These are phyloP conservation scores for Albula glossodonta DNA, from an alignment of 2,113 vertebrate species.

Conservation along the genomic window DNA sequence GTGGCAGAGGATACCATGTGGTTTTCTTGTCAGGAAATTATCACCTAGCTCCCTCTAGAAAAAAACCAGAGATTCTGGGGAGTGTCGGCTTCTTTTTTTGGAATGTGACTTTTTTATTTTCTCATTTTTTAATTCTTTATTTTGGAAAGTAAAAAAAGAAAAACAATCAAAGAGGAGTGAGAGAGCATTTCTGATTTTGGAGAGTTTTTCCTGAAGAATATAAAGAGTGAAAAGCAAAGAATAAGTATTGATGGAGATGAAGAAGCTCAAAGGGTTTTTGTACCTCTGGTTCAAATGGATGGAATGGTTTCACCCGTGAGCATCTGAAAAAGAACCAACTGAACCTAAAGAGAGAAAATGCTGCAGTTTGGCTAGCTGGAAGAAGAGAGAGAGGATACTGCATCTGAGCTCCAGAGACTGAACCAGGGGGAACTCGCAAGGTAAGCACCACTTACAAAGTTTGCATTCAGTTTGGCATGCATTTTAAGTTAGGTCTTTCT, in stretches of 20 bases:
- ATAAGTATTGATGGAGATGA: slow-evolving; percentile 48
- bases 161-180: slow-evolving; percentile 10
- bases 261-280: slow-evolving; percentile 57
- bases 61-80: slow-evolving; percentile 3
- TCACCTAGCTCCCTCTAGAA: slow-evolving; percentile 16
- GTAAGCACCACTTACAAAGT: slow-evolving; percentile 54
- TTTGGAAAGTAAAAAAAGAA: slow-evolving; percentile 10
- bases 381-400: slow-evolving; percentile 49
- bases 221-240: slow-evolving; percentile 10
- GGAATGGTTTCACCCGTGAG: slow-evolving; percentile 56
- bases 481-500: not conserved
- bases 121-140: slow-evolving; percentile 18
- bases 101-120: slow-evolving; percentile 36
- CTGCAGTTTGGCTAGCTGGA: slow-evolving; percentile 62
- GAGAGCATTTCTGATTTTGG: slow-evolving; percentile 28
- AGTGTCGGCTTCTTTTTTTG: slow-evolving; percentile 16
- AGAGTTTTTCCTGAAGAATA: not conserved
- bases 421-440: slow-evolving; percentile 49
- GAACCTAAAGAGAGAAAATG: slow-evolving; percentile 50
- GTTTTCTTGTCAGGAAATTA: slow-evolving; percentile 48
- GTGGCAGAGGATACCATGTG: slow-evolving; percentile 56
- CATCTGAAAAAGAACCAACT: slow-evolving; percentile 47
- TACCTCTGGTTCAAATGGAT: slow-evolving; percentile 53
- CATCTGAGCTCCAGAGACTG: slow-evolving; percentile 40
- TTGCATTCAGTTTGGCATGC: slow-evolving; percentile 19